Conservation (phyloP, 2,797 vertebrate species). For the Kryptolebias ocellatus region DNA sequence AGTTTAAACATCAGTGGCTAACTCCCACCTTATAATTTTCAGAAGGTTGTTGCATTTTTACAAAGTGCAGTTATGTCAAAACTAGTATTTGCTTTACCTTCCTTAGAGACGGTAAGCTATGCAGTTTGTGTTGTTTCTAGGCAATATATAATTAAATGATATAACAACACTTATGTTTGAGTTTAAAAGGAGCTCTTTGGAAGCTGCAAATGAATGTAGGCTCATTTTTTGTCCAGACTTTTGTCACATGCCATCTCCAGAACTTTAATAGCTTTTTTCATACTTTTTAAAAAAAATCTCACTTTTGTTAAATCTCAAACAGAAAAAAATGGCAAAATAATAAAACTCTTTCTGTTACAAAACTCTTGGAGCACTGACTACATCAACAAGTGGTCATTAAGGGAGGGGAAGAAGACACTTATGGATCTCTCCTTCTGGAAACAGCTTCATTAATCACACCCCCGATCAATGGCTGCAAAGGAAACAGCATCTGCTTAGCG, state of each 20-base stretch:
- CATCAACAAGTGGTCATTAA: conserved; percentile 53
- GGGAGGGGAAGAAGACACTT: conserved; percentile 50
- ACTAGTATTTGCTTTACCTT: too few species aligned
- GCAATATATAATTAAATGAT: too few species aligned
- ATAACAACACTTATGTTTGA: too few species aligned
- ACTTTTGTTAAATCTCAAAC: conserved; percentile 3
- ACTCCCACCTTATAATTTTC: neutral
- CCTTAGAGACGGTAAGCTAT: too few species aligned
- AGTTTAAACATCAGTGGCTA: neutral
- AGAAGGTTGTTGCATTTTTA: too few species aligned
- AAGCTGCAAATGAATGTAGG: neutral
- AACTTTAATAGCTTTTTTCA: neutral
- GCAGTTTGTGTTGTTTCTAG: too few species aligned
- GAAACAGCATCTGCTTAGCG: conserved; percentile 47
- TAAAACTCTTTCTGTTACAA: neutral
- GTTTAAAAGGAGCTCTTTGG: too few species aligned
- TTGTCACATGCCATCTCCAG: neutral
- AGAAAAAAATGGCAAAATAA: neutral
- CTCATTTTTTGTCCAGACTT: neutral
- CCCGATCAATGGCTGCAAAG: conserved; percentile 59
- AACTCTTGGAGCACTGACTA: conserved; percentile 11
- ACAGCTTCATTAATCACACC: conserved; percentile 70
- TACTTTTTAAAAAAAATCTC: too few species aligned
- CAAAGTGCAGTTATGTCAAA: too few species aligned
- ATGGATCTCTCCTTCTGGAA: conserved; percentile 56